These are phyloP conservation scores for Agapornis canus DNA, from an alignment of 2,797 vertebrate genomes.

Conservation along the genomic window DNA sequence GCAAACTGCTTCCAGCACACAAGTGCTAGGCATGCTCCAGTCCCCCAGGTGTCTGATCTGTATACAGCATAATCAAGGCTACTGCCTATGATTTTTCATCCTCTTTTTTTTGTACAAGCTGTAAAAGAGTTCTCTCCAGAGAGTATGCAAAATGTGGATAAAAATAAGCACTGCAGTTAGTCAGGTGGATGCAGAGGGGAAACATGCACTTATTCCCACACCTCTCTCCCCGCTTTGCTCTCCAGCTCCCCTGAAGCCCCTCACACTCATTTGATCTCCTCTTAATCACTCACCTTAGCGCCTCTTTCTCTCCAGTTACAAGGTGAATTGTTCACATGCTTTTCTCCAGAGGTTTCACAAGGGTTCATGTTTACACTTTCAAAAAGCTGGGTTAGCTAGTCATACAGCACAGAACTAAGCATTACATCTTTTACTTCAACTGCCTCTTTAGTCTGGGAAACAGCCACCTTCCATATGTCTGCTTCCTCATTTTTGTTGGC, in stretches of 20 bases:
- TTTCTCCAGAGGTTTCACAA: not conserved
- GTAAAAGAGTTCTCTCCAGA: not conserved
- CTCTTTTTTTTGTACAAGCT: not conserved
- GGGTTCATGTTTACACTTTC: not conserved
- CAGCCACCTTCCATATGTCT: not conserved
- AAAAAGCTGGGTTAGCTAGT: not conserved
- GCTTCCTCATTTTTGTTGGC: not conserved
- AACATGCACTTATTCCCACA: not conserved
- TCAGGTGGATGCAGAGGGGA: not conserved
- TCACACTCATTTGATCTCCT: not conserved
- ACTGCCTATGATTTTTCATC: not conserved
- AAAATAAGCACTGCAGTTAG: not conserved
- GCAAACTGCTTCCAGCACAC: not conserved
- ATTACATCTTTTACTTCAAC: not conserved
- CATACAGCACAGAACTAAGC: not conserved
- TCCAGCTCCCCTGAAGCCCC: not conserved
- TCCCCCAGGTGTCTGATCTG: not conserved
- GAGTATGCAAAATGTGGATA: not conserved
- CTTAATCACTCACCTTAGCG: not conserved
- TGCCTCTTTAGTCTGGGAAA: not conserved
- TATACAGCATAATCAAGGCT: not conserved
- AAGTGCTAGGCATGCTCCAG: not conserved
- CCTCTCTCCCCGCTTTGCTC: not conserved
- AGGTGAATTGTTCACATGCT: accelerated
- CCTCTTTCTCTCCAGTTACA: not conserved